Evolutionary conservation across 2,113 vertebrate species (phyloP).

Genomic region (Phrynosoma platyrhinos): DNA sequence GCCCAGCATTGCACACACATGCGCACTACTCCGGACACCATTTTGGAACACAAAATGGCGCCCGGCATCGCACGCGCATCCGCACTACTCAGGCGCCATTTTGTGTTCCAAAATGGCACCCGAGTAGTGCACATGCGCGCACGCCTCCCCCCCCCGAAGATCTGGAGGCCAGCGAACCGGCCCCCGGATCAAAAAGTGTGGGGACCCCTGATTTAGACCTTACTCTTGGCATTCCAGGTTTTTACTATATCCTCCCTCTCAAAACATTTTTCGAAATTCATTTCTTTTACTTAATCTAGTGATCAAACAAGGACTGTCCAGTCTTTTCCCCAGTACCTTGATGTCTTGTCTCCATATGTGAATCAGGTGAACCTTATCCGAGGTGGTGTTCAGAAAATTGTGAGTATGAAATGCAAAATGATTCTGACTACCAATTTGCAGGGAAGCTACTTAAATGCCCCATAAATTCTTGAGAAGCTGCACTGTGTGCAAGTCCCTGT

Average conservation of each 20-base stretch:
- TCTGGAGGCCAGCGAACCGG: no score
- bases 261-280: not conserved
- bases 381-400: conserved; percentile 72
- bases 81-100: no score
- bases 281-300: conserved; percentile 42
- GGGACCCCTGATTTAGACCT: not conserved
- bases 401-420: conserved; percentile 66
- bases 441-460: not conserved
- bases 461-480: not conserved
- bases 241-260: not conserved
- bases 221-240: not conserved
- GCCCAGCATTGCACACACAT: no score
- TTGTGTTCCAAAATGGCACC: no score
- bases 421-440: not conserved
- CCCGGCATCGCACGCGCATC: no score
- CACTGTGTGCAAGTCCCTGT: not conserved
- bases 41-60: no score
- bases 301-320: not conserved
- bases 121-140: no score
- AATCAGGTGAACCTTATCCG: conserved; percentile 83
- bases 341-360: conserved; percentile 58
- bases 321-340: conserved; percentile 73
- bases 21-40: no score
- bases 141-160: no score
- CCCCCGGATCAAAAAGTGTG: no score